Conservation (phyloP, 2,113 vertebrate species). For the Mirounga angustirostris region DNA sequence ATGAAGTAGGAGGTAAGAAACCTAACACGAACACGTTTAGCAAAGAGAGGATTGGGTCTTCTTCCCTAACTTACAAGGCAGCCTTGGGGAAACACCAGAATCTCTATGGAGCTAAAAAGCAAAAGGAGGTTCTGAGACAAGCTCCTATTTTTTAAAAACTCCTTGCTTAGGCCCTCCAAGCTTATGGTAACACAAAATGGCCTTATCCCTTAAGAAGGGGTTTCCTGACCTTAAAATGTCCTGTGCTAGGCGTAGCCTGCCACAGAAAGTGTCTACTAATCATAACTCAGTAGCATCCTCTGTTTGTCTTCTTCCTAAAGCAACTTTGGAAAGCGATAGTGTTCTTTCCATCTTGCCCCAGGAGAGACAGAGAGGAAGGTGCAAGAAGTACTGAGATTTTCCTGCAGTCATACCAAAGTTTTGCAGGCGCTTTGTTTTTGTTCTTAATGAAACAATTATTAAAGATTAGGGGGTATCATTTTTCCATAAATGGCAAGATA, state of each 20-base stretch:
- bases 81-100: background rate
- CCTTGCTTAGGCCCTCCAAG: background rate
- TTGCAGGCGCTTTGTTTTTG: background rate
- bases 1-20: background rate
- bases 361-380: slow-evolving; percentile 16
- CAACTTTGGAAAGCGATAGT: background rate
- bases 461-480: slow-evolving; percentile 61
- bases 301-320: background rate
- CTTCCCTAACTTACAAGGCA: background rate
- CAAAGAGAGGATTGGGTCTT: background rate
- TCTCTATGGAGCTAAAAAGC: background rate
- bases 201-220: background rate
- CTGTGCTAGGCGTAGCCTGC: background rate
- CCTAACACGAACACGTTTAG: background rate
- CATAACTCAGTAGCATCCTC: background rate
- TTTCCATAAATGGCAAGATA: slow-evolving; percentile 66
- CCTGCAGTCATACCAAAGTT: background rate
- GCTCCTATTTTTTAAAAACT: background rate
- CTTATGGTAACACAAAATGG: background rate
- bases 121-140: background rate
- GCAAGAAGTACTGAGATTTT: background rate
- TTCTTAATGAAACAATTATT: slow-evolving; percentile 65
- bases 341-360: background rate
- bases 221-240: background rate
- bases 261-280: background rate